Evolutionary conservation across 2,113 vertebrate species (phyloP), one percentile per base, ranked within the genome.

Genomic region (Nothoprocta perdicaria): DNA sequence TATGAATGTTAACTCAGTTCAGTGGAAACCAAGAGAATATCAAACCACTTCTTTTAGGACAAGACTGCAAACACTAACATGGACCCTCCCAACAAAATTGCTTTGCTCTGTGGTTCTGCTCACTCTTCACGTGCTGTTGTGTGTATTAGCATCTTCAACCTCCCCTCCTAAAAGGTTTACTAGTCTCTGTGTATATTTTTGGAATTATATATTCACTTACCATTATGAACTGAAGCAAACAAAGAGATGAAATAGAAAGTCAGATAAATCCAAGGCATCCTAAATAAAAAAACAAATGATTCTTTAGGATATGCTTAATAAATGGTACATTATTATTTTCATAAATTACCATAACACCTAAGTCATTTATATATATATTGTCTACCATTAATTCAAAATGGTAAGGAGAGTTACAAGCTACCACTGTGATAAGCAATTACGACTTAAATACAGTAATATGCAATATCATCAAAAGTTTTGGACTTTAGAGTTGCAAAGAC

Each of bases 261-360:
- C 73, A 69, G 58, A 84, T 73, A 94, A 87, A 95, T 95, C 85
- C 95, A 96, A 92, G 52, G 61, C 97, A 98, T 98, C 97, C 98
- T 98, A 89, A 90, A 97, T 94, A 95, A 29, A 31, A 85, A 48
- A 48, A 10, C 91, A 89, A 94, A 88, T 18, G 1, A 38, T 72
- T 91, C 7, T 86, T 93, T 90, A 93, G 67, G 22, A 26, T 90
- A 84, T 14, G 15, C 75, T 94, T 66, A 77, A 53, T 52, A 88
- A 84, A 62, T 23, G 2, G 7, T 41, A 0, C 29, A 24, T 45
- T 29, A 58, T 38, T 58, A 68, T 5, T 79, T 77, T 90, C 65
- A 80, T 46, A 43, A 89, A 61, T 43, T n/a, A 71, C 15, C 2
- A 0, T 29, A 78, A 72, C 46, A 10, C 12, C 4, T 82, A 18